Conservation (phyloP, 2,888 invertebrate genomes). For the Yponomeuta evonymella region DNA sequence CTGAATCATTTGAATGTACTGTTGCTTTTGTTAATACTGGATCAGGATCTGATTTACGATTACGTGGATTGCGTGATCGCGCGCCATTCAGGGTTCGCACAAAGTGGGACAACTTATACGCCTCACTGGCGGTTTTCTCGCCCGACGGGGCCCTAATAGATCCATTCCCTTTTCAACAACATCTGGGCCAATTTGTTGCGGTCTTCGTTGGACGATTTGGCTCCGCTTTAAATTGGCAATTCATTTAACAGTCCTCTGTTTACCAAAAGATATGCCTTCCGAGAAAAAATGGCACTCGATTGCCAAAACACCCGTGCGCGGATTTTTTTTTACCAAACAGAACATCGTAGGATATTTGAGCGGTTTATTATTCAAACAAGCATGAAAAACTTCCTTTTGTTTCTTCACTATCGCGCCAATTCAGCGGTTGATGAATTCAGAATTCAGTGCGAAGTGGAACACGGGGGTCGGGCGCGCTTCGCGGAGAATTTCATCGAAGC, state of each 20-base stretch:
- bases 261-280: not conserved
- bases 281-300: not conserved
- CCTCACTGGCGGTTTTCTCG: not conserved
- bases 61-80: slow-evolving; percentile 41
- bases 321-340: not conserved
- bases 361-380: slow-evolving; percentile 49
- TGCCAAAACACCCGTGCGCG: not conserved
- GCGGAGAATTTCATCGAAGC: slow-evolving; percentile 17
- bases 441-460: slow-evolving; percentile 41
- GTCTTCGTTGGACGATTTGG: slow-evolving; percentile 14
- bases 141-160: slow-evolving; percentile 35
- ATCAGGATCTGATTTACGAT: slow-evolving; percentile 57
- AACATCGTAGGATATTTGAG: slow-evolving; percentile 22
- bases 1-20: slow-evolving; percentile 34
- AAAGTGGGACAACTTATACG: slow-evolving; percentile 45
- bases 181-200: slow-evolving; percentile 28
- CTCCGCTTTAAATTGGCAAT: not conserved
- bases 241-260: not conserved
- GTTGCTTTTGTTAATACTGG: slow-evolving; percentile 25
- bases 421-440: slow-evolving; percentile 42
- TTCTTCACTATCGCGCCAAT: slow-evolving; percentile 33
- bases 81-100: slow-evolving; percentile 55
- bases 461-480: slow-evolving; percentile 15
- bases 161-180: slow-evolving; percentile 40
- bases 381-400: slow-evolving; percentile 58